Base-by-base conservation (phyloP, 35 echinoderm and acorn worm species). In the Amphiura filiformis region DNA sequence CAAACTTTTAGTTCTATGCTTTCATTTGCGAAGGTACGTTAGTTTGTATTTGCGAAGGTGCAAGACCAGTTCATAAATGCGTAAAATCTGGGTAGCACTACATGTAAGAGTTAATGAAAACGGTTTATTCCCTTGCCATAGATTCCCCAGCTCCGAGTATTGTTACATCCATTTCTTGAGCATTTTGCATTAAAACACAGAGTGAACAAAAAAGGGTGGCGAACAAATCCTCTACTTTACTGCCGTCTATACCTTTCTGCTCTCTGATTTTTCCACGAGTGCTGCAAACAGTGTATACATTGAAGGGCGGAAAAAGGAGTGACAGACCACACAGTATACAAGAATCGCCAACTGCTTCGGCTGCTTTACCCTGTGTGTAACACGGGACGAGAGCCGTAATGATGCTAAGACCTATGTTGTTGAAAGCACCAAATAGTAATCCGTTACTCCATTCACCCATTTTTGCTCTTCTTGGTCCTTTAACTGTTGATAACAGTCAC, bases 381-480 rank as follows among this genome's bases (percentile, higher is more conserved):
- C 93, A 94, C 9, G 93, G 93, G 20, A 56, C 82, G 32, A 96
- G 1, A 34, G 89, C 92, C 0, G 94, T 96, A 35, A 96, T 85
- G 11, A 92, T 39, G 65, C 90, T 89, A 34, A 96, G 37, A 37
- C 94, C 94, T n/a, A 96, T 65, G 84, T 96, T 92, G 31, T 75
- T 81, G 81, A 96, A 96, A 39, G 89, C 92, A 26, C 94, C 86
- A 57, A 91, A 96, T 23, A n/a, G n/a, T n/a, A 91, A 86, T 23
- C 94, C 94, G 23, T 92, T 88, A 14, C 37, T 37, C 84, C 90
- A 95, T 41, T 95, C 93, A 42, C 91, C 87, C 86, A 93, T 93
- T n/a, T n/a, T n/a, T n/a, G n/a, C n/a, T n/a, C n/a, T n/a, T n/a
- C n/a, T n/a, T n/a, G n/a, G n/a, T n/a, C n/a, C n/a, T n/a, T n/a